Evolutionary conservation across 2,888 invertebrate species (phyloP).

Genomic region (Plagiodera versicolora): DNA sequence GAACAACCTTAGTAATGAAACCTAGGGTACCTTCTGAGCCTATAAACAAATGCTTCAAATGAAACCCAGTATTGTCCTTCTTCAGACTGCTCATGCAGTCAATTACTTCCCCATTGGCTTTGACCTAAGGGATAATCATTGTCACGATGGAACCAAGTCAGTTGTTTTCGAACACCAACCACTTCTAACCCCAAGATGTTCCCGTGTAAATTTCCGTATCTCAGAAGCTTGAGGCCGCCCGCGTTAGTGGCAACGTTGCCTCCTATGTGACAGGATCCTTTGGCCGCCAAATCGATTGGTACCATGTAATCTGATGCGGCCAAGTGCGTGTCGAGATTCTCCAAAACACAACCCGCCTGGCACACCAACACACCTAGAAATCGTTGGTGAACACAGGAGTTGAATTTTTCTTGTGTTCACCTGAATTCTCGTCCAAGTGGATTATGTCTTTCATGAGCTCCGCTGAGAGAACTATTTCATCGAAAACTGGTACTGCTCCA

Average conservation of each 20-base stretch:
- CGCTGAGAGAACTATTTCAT: constrained; percentile 89
- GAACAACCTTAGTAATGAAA: constrained; percentile 85
- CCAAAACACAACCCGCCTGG: constrained; percentile 89
- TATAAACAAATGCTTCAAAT: constrained; percentile 93
- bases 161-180: constrained; percentile 58
- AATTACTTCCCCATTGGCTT: constrained; percentile 81
- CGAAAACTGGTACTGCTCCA: constrained; percentile 93
- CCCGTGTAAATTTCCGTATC: constrained; percentile 93
- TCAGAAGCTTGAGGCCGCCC: constrained; percentile 85
- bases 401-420: constrained; percentile 53
- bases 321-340: constrained; percentile 76
- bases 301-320: constrained; percentile 75
- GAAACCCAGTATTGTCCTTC: constrained; percentile 97
- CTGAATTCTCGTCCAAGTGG: constrained; percentile 78
- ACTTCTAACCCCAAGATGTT: constrained; percentile 89
- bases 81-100: constrained; percentile 81
- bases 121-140: constrained; percentile 57
- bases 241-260: constrained; percentile 97
- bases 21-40: constrained; percentile 97
- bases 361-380: constrained; percentile 72
- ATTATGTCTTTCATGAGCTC: constrained; percentile 83
- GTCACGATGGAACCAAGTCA: not conserved
- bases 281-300: constrained; percentile 94
- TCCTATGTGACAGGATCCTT: constrained; percentile 92
- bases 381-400: not conserved